Evolutionary conservation across 1,140 invertebrate genomes (phyloP).

Genomic region (Rhagoletis zephyria): DNA sequence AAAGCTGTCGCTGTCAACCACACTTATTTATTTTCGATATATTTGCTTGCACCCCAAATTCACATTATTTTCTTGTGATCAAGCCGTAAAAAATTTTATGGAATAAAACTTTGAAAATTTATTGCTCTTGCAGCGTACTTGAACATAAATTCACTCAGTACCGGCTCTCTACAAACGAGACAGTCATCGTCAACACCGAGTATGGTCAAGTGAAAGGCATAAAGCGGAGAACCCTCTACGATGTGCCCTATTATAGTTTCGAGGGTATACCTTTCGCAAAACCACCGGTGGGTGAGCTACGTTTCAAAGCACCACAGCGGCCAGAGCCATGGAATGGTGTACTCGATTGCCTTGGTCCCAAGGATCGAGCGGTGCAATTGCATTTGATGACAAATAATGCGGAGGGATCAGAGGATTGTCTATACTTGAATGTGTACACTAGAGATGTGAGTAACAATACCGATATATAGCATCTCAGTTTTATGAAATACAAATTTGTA

Average conservation of each 20-base stretch:
- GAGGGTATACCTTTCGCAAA: slow-evolving; percentile 77
- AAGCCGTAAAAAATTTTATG: no score
- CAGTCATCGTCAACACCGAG: slow-evolving; percentile 63
- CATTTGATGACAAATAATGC: slow-evolving; percentile 63
- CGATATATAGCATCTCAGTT: background rate
- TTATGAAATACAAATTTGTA: background rate
- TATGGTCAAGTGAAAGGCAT: slow-evolving; percentile 67
- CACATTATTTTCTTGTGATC: no score
- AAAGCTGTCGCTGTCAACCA: no score
- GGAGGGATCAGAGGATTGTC: slow-evolving; percentile 79
- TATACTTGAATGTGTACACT: slow-evolving; percentile 81
- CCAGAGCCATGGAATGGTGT: slow-evolving; percentile 67
- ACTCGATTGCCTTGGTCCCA: slow-evolving; percentile 67
- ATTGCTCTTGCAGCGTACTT: slow-evolving; percentile 61
- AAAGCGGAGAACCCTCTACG: slow-evolving; percentile 64
- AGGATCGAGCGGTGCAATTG: slow-evolving; percentile 71
- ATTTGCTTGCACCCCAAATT: no score
- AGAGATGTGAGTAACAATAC: slow-evolving; percentile 75
- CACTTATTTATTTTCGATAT: no score
- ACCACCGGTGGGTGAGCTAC: slow-evolving; percentile 74
- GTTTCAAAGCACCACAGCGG: slow-evolving; percentile 75
- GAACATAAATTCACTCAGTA: slow-evolving; percentile 69
- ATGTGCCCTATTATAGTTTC: slow-evolving; percentile 72
- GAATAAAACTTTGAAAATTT: background rate
- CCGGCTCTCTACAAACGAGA: slow-evolving; percentile 67